These are phyloP conservation scores for Piaya cayana DNA, from an alignment of 2,113 vertebrate species.

Conservation along the genomic window DNA sequence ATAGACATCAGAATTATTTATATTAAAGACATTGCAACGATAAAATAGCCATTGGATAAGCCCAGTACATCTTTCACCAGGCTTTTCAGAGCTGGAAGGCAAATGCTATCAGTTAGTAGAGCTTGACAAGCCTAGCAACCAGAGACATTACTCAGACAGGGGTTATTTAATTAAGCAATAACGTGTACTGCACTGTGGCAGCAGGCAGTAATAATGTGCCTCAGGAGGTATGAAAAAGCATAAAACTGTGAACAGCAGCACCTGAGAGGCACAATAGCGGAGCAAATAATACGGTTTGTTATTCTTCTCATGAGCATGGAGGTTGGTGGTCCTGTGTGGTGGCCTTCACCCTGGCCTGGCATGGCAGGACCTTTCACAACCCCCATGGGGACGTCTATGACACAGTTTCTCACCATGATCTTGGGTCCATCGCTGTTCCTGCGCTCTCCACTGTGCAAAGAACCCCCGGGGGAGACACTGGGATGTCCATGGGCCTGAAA, in stretches of 20 bases:
- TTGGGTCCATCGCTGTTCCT: rapidly evolving
- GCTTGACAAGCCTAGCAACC: not conserved
- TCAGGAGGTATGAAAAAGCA: not conserved
- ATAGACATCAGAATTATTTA: not conserved
- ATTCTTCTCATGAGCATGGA: not conserved
- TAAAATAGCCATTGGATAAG: not conserved
- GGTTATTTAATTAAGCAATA: not conserved
- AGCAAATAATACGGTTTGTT: not conserved
- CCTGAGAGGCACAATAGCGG: not conserved
- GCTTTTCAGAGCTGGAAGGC: not conserved
- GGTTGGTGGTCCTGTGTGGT: rapidly evolving
- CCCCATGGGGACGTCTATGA: rapidly evolving
- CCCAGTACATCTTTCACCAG: not conserved
- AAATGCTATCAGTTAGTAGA: not conserved
- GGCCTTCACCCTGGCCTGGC: not conserved
- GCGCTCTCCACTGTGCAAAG: not conserved
- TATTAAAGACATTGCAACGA: not conserved
- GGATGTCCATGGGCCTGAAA: rapidly evolving
- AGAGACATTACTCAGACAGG: not conserved
- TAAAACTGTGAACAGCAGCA: not conserved
- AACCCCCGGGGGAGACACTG: rapidly evolving
- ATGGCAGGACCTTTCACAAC: rapidly evolving
- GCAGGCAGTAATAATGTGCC: not conserved
- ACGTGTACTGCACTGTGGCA: not conserved
- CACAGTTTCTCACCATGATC: rapidly evolving